Base-by-base conservation (phyloP, 2,888 invertebrate genomes). In the Drosophila acutilabella region DNA sequence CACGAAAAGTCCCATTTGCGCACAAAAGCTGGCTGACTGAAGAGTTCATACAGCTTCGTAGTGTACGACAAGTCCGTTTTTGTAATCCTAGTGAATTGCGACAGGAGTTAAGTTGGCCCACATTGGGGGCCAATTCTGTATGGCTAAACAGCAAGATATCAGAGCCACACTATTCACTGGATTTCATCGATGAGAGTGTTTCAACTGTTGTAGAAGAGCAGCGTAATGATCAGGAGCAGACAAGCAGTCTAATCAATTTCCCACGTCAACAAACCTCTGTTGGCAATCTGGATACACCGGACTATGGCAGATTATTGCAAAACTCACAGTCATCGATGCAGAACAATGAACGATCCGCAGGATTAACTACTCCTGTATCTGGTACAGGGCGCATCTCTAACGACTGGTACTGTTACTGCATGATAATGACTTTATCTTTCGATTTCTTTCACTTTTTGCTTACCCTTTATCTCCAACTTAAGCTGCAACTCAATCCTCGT, bases 391-490 rank as follows among this genome's bases (percentile, higher is more conserved):
- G 16, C 47, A 23, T 26, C 40, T 20, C 30, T n/a, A 64, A 38
- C 23, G 59, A 68, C 41, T 59, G 69, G 73, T 73, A 73, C 54
- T 30, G 30, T 30, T 30, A 64, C 11, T 36, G 2, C 8, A 33
- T 18, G 10, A n/a, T 41, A 41, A 20, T 41, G 6, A 52, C 7
- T 54, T 14, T 8, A 2, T 47, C 10, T 52, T 45, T 20, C 26
- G 7, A 10, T 13, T 38, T 16, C 10, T 20, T n/a, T 8, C 6
- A 14, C 2, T 48, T 3, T 13, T 40, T 41, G n/a, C 56, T 45
- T 38, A 57, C 56, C 56, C 11, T 36, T 8, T 0, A 7, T 13
- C 36, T 36, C 11, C 13, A 36, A 36, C 36, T 36, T 13, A 16
- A 16, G 48, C 30, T 30, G 30, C 33, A 48, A 33, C 11, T 33